Base-by-base conservation (phyloP, 2,113 vertebrate species). In the Gulo gulo region DNA sequence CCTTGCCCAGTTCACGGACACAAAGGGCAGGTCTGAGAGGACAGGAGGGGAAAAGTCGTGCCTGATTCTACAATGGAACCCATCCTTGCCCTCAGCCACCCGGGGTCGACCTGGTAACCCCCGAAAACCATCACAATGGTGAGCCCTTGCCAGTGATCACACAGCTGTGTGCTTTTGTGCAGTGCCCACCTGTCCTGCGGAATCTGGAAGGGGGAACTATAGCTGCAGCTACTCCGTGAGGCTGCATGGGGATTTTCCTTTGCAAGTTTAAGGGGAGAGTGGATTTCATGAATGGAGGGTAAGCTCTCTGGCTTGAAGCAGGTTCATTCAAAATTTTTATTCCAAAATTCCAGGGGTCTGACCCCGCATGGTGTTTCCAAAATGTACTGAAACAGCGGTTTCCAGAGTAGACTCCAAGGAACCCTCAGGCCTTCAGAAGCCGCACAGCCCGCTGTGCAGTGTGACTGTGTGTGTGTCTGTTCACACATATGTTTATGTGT, bases 91-190 rank as follows among this genome's bases (percentile, higher is more conserved):
- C 7, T 57, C 26, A 23, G 13, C 9, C 7, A 42, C 6, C 26
- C 1, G 0, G 0, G 14, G 26, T 15, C 52, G 31, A 34, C 9
- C 16, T 45, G 26, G 16, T 52, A 47, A 1, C 31, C 47, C 7
- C 4, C 0, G 12, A 82, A 88, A 69, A 39, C n/a, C 4, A 6
- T 61, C 45, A 15, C 8, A 1, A 4, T 1, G 10, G 11, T 7
- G 31, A 87, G 65, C 1, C 26, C 23, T 47, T 57, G 5, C 3
- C 0, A 1, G 8, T 4, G 50, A 29, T 10, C n/a, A 11, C 16
- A 7, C 14, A 7, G 21, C 11, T 34, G 6, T 2, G 1, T 6
- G 24, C 34, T 57, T 42, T 3, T 0, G 0, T 1, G 16, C 4
- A 20, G 2, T 13, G 18, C 21, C 24, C 1, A 5, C 36, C 34